Evolutionary conservation across 92 coral and sea anemone species (phyloP).

Genomic region (Palythoa heliodiscus): DNA sequence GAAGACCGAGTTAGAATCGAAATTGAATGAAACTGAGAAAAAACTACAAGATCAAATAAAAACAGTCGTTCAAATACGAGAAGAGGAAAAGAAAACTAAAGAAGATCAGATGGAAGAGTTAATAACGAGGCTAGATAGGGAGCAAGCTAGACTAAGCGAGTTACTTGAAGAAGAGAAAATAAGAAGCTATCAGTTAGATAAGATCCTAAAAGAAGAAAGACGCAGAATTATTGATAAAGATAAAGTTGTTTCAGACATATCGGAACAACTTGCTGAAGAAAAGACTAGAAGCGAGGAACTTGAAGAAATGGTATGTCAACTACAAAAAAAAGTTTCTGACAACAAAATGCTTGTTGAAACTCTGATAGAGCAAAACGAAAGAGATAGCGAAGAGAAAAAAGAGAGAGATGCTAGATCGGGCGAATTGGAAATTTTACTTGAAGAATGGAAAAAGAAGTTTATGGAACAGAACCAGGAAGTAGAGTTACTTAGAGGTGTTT

Average conservation of each 20-base stretch:
- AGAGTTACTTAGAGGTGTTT: conserved; percentile 32
- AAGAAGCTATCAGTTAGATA: conserved; percentile 53
- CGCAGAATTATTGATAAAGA: conserved; percentile 53
- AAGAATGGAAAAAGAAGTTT: conserved; percentile 47
- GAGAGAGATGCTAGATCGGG: conserved; percentile 43
- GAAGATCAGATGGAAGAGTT: conserved; percentile 62
- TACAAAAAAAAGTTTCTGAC: conserved; percentile 51
- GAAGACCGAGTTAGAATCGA: conserved; percentile 61
- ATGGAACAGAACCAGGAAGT: conserved; percentile 51
- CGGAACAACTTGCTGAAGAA: conserved; percentile 58
- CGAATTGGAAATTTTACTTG: conserved; percentile 38
- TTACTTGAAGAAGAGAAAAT: conserved; percentile 62
- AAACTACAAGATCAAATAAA: conserved; percentile 60
- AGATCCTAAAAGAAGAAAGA: conserved; percentile 47
- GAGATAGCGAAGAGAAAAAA: conserved; percentile 47
- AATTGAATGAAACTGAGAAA: conserved; percentile 65
- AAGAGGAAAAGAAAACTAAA: conserved; percentile 62
- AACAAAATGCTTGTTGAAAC: conserved; percentile 34
- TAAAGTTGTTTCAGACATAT: conserved; percentile 1
- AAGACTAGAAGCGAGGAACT: conserved; percentile 61
- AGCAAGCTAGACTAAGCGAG: conserved; percentile 61
- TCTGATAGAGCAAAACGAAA: conserved; percentile 38
- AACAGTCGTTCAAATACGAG: conserved; percentile 59
- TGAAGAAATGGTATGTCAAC: conserved; percentile 56
- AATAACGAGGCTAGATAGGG: conserved; percentile 62